phyloP scores from a whole-genome alignment of 2,113 vertebrate genomes.

The Nasalis larvatus region DNA sequence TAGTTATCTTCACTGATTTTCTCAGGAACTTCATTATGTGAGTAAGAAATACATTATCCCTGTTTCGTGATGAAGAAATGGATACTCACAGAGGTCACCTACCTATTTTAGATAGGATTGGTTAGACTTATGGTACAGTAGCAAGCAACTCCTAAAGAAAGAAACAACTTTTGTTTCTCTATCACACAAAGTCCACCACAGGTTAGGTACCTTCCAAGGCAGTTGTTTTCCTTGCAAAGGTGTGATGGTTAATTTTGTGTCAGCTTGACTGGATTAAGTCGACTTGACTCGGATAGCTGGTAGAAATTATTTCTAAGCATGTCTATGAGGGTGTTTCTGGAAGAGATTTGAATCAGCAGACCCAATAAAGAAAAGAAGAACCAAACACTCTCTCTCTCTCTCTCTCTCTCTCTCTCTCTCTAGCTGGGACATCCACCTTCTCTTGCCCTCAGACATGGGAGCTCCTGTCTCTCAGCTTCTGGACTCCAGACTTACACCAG shows the following conservation, averaged over 20 bases:
- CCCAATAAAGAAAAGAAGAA: background rate
- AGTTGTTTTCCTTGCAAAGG: background rate
- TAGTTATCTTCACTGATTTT: background rate
- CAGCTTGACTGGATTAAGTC: background rate
- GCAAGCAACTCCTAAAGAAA: constrained; percentile 2
- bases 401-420: background rate
- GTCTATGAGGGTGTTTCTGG: background rate
- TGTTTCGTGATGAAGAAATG: background rate
- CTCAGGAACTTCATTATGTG: constrained; percentile 10
- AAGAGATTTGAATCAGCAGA: background rate
- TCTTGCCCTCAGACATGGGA: background rate
- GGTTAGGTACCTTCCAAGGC: background rate
- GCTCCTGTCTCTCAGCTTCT: background rate
- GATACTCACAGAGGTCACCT: background rate
- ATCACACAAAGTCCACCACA: background rate
- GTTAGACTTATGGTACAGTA: background rate
- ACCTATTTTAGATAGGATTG: background rate
- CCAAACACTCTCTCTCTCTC: background rate
- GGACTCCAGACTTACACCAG: background rate
- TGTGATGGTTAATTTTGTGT: background rate
- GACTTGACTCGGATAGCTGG: background rate
- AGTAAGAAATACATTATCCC: background rate
- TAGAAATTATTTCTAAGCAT: background rate
- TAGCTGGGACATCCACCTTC: background rate
- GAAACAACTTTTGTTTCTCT: background rate